Evolutionary conservation across 2,888 invertebrate species (phyloP), one percentile per base, ranked within the genome.

Genomic region (Andricus curvator): DNA sequence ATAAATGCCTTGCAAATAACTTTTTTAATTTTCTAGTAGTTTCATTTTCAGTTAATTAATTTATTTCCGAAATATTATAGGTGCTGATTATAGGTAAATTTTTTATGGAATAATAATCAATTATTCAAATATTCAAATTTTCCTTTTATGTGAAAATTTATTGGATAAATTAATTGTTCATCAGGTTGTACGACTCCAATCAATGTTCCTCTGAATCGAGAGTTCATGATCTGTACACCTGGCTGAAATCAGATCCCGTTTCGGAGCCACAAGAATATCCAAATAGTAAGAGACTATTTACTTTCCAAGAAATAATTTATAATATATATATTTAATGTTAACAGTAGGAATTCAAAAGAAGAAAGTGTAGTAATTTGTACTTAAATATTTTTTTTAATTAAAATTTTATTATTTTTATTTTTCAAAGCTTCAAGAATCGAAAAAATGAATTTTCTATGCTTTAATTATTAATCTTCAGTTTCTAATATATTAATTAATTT

Each of bases 221-320:
- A 74, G 74, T 74, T 56, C 74, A 74, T n/a, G 74, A 74, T 74
- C 20, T 74, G 13, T 74, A 74, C 56, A 33, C 74, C 6, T 74
- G 74, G 74, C 56, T 74, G 4, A 74, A 74, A 56, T 74, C 74
- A 29, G 74, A 74, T 74, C 33, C 74, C 25, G 64, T 64, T 33
- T 56, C 33, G 33, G 74, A 74, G 56, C 33, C 33, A 37, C 74
- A 56, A 33, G 29, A 51, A 56, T n/a, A 74, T 37, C 20, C 37
- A 17, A 74, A 56, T 33, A 33, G 74, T 74, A 56, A 74, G 56
- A 74, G 25, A 25, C 11, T n/a, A 74, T 64, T 25, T 62, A 62
- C 15, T 64, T 17, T 29, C 2, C 11, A 60, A 60, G 22, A 11
- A 29, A 13, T 64, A 64, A 64, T 64, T 25, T 64, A n/a, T 60